These are phyloP conservation scores for Caenorhabditis tropicalis DNA, from an alignment of 1,140 invertebrate genomes.

Conservation along the genomic window DNA sequence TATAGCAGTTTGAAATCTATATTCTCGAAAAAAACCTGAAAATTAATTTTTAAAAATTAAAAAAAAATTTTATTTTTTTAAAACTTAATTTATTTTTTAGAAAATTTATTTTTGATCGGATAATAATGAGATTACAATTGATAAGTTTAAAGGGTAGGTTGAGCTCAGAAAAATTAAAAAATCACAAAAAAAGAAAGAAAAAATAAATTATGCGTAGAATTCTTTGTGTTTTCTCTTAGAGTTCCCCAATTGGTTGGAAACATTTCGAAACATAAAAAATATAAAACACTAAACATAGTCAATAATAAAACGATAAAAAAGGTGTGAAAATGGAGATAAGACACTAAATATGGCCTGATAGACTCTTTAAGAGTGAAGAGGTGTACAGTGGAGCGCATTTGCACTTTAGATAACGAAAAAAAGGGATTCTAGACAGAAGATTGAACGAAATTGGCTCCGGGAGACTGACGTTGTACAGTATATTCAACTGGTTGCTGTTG, in stretches of 20 bases:
- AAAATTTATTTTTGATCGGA: too few relatives aligned
- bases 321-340: background rate
- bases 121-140: too few relatives aligned
- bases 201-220: slow-evolving; percentile 42
- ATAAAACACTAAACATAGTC: background rate
- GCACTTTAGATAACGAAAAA: background rate
- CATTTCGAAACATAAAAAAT: too few relatives aligned
- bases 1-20: too few relatives aligned
- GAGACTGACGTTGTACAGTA: slow-evolving; percentile 8
- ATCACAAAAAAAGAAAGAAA: background rate
- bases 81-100: too few relatives aligned
- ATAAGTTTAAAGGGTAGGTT: too few relatives aligned
- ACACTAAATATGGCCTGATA: background rate
- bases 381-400: background rate
- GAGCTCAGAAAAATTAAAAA: background rate
- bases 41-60: too few relatives aligned
- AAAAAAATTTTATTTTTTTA: too few relatives aligned
- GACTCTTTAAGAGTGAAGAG: background rate
- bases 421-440: background rate
- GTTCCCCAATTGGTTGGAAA: background rate
- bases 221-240: background rate
- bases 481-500: slow-evolving; percentile 34
- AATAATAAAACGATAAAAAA: background rate
- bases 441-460: slow-evolving; percentile 2
- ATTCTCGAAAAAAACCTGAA: too few relatives aligned